Evolutionary conservation across 2,888 invertebrate species (phyloP).

Genomic region (Theretra japonica): DNA sequence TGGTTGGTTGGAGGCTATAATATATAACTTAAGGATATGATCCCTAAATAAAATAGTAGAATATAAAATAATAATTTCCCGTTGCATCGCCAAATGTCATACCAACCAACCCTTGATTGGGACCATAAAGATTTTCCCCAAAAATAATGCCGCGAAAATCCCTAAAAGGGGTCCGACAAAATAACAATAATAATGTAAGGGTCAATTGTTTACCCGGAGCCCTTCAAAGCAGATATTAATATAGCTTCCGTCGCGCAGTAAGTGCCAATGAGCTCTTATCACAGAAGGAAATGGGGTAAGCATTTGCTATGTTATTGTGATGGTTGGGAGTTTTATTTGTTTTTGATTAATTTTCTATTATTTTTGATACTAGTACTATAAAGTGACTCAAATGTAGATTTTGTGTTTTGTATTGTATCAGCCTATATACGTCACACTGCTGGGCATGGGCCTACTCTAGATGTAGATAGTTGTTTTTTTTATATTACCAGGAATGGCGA

Average conservation of each 20-base stretch:
- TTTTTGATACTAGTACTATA: no score
- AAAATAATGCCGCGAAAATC: constrained; percentile 33
- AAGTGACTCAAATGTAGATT: no score
- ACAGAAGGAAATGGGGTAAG: background rate
- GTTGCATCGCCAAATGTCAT: background rate
- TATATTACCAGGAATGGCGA: no score
- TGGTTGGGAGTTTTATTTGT: no score
- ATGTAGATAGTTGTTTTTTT: no score
- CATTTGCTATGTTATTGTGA: background rate
- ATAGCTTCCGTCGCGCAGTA: constrained; percentile 64
- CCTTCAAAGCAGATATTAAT: constrained; percentile 63
- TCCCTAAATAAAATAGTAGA: no score
- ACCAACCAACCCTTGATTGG: background rate
- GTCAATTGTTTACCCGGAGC: constrained; percentile 68
- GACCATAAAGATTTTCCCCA: constrained; percentile 27
- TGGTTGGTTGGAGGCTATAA: no score
- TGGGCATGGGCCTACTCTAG: no score
- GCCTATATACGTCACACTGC: no score
- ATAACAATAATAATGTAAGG: constrained; percentile 59
- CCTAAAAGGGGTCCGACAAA: constrained; percentile 36
- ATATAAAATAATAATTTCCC: background rate
- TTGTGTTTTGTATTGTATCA: no score
- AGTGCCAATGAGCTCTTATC: constrained; percentile 12
- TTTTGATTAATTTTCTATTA: no score
- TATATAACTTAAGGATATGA: no score